Evolutionary conservation across 2,888 invertebrate species (phyloP).

Genomic region (Protodeltote pygarga): DNA sequence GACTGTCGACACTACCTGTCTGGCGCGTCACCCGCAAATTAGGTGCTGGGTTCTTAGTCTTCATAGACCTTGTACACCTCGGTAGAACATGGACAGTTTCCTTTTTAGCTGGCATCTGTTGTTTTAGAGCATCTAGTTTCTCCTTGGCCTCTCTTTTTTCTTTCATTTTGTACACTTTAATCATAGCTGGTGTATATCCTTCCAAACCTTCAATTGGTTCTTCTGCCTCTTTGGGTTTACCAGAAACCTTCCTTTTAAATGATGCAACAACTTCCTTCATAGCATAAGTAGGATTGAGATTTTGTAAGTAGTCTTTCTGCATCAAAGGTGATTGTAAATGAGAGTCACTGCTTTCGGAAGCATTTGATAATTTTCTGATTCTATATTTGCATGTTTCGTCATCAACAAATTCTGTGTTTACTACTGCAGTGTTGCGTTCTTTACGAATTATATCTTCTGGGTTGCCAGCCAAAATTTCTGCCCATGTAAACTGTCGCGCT

Average conservation of each 20-base stretch:
- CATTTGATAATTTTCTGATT: slow-evolving; percentile 77
- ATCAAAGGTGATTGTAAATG: slow-evolving; percentile 70
- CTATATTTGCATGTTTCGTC: slow-evolving; percentile 78
- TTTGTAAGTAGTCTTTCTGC: slow-evolving; percentile 80
- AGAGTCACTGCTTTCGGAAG: slow-evolving; percentile 72
- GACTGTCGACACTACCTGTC: slow-evolving; percentile 49
- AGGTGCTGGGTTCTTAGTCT: slow-evolving; percentile 41
- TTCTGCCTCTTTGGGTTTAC: slow-evolving; percentile 67
- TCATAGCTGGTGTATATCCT: slow-evolving; percentile 87
- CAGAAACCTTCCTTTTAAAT: slow-evolving; percentile 85
- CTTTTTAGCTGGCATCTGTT: slow-evolving; percentile 53
- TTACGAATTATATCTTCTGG: slow-evolving; percentile 88
- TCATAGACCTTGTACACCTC: slow-evolving; percentile 67
- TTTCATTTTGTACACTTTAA: slow-evolving; percentile 80
- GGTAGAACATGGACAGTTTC: slow-evolving; percentile 46
- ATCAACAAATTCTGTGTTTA: slow-evolving; percentile 60
- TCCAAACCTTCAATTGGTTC: slow-evolving; percentile 58
- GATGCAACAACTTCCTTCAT: slow-evolving; percentile 90
- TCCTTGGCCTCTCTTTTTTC: slow-evolving; percentile 79
- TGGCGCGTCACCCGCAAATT: slow-evolving; percentile 53
- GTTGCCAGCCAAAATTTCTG: slow-evolving; percentile 88
- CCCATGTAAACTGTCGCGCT: slow-evolving; percentile 88
- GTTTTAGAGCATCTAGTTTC: slow-evolving; percentile 64
- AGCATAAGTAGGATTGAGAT: slow-evolving; percentile 89
- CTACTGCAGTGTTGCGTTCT: slow-evolving; percentile 63